A percentile compares a stretch with the other conserved stretches of the same genome.
These are phyloP conservation scores for Apteryx mantelli DNA, from an alignment of 2,113 vertebrate species.

Conservation along the genomic window DNA sequence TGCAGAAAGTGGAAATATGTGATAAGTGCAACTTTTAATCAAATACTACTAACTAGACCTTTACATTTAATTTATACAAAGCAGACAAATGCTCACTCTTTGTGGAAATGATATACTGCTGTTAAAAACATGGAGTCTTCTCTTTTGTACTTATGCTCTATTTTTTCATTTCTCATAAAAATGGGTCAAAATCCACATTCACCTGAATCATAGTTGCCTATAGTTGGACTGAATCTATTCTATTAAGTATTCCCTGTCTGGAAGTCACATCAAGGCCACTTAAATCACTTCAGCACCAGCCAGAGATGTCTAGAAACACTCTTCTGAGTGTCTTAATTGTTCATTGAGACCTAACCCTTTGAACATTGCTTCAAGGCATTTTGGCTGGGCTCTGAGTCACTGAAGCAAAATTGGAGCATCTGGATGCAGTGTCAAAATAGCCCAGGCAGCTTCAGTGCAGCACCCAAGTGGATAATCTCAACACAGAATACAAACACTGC, in stretches of 20 bases:
- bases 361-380: conserved; percentile 37
- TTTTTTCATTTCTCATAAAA: not conserved
- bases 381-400: conserved; percentile 59
- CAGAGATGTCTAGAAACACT: conserved; percentile 29
- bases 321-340: conserved; percentile 12
- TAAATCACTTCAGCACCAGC: conserved; percentile 22
- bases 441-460: conserved; percentile 36
- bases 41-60: not conserved
- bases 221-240: not conserved
- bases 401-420: conserved; percentile 75
- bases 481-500: conserved; percentile 59
- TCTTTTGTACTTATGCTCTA: not conserved
- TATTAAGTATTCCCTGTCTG: not conserved
- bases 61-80: not conserved
- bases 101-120: not conserved
- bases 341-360: conserved; percentile 39
- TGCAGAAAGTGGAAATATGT: not conserved
- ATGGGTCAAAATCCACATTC: not conserved
- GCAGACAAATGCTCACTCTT: not conserved
- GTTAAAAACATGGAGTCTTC: not conserved
- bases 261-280: conserved; percentile 3
- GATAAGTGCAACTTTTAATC: not conserved
- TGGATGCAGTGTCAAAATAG: conserved; percentile 66
- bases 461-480: conserved; percentile 59
- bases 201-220: not conserved